Conservation (phyloP, 2,113 vertebrate species). For the Hippocampus mohnikei region DNA sequence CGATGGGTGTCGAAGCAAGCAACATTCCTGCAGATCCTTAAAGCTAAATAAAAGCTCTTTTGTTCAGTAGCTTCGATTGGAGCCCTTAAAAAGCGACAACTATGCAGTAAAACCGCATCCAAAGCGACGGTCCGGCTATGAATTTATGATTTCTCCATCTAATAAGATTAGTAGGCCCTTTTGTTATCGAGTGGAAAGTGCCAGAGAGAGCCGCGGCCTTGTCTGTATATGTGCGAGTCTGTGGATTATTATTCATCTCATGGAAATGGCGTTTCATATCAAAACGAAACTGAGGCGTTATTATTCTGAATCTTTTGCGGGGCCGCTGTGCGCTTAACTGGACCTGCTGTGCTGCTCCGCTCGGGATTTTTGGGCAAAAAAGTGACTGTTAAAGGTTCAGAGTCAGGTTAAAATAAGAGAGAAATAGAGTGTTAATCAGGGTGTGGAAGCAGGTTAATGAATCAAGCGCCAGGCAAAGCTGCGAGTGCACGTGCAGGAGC, state of each 20-base stretch:
- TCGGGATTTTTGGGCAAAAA: background rate
- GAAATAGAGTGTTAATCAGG: background rate
- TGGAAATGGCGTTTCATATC: conserved; percentile 38
- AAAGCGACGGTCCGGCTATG: conserved; percentile 37
- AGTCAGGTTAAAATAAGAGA: background rate
- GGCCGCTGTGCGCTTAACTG: background rate
- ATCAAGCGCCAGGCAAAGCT: conserved; percentile 23
- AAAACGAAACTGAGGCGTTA: background rate
- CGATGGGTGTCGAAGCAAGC: conserved; percentile 52
- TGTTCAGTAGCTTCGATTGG: conserved; percentile 62
- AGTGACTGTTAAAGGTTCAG: background rate
- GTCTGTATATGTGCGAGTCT: conserved; percentile 55
- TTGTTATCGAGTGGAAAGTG: conserved; percentile 54
- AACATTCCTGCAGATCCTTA: conserved; percentile 70
- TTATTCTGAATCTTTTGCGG: conserved; percentile 2
- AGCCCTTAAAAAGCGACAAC: conserved; percentile 58
- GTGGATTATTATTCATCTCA: conserved; percentile 39
- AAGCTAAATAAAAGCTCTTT: conserved; percentile 43
- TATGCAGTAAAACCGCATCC: conserved; percentile 60
- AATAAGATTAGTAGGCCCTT: conserved; percentile 47
- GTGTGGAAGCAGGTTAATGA: conserved; percentile 46
- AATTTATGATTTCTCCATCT: conserved; percentile 23
- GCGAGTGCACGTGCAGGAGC: background rate
- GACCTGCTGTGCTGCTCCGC: background rate
- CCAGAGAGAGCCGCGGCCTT: conserved; percentile 50